Evolutionary conservation across 2,113 vertebrate genomes (phyloP), one percentile per base, ranked within the genome.

Genomic region (Melanocharis versteri): DNA sequence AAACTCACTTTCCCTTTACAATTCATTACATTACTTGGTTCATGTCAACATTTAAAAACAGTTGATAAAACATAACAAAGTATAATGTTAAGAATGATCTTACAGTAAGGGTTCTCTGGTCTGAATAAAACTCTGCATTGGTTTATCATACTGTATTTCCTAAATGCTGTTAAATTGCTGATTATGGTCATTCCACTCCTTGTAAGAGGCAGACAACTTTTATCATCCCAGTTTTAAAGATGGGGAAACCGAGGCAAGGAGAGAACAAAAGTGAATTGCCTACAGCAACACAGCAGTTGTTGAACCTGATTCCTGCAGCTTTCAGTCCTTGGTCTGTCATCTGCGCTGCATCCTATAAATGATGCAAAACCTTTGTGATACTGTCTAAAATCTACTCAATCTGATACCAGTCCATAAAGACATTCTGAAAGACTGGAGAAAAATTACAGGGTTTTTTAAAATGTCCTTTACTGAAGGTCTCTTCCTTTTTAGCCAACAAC

Each of bases 381-480:
- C 2, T 77, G 50, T 83, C 48, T 83, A 86, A 95, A 93, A 89
- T 53, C 51, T 61, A 85, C 40, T 84, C 65, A 76, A 7, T 73
- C 39, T 68, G 45, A 57, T 35, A 68, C 11, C 14, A 37, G 51
- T 78, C 64, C 64, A 71, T 68, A 60, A 22, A 71, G 10, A 68
- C 26, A 42, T 81, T 81, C 72, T 76, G 65, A 92, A 89, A 89
- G 56, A 81, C 15, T n/a, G 53, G 33, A 78, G 40, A 89, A 92
- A 95, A 95, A 90, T 26, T 39, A 47, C 56, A 35, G 11, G 4
- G 10, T 31, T 76, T 84, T 75, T 78, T 47, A 3, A 15, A 71
- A 73, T 50, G 93, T 68, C 96, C 94, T 97, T 94, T 94, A 47
- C 80, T 87, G 93, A 96, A 95, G 94, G 95, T 95, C 88, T 94